Conservation (phyloP, 2,888 invertebrate genomes). For the Smittia sp. region DNA sequence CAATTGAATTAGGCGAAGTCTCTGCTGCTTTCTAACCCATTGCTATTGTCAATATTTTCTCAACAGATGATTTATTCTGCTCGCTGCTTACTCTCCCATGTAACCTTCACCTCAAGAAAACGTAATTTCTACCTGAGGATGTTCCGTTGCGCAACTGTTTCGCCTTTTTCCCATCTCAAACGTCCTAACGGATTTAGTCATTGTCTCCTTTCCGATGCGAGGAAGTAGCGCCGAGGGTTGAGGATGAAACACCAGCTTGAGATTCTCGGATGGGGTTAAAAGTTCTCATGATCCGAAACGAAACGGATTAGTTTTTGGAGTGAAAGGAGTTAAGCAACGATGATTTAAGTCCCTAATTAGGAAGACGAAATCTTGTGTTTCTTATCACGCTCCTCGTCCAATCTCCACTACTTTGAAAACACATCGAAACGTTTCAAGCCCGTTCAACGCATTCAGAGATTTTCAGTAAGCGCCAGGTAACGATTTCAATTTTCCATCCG, state of each 20-base stretch:
- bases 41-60: slow-evolving; percentile 32
- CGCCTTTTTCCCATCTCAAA: not conserved
- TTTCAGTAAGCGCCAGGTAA: not conserved
- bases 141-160: slow-evolving; percentile 34
- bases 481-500: not conserved
- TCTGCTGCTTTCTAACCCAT: slow-evolving; percentile 24
- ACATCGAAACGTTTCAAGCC: not conserved
- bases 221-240: not conserved
- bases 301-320: slow-evolving; percentile 17
- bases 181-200: slow-evolving; percentile 27
- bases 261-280: slow-evolving; percentile 5
- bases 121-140: slow-evolving; percentile 32
- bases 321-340: not conserved
- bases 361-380: not conserved
- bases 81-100: not conserved
- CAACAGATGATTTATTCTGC: slow-evolving; percentile 10
- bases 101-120: not conserved
- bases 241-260: not conserved
- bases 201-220: slow-evolving; percentile 14
- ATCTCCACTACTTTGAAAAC: not conserved
- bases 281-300: slow-evolving; percentile 29
- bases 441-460: not conserved
- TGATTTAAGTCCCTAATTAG: not conserved
- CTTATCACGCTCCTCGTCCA: not conserved
- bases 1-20: slow-evolving; percentile 32